A percentile compares a stretch with the other conserved stretches of the same genome.
These are phyloP conservation scores for Spilosoma lubricipeda DNA, from an alignment of 2,888 invertebrate genomes.

Conservation along the genomic window DNA sequence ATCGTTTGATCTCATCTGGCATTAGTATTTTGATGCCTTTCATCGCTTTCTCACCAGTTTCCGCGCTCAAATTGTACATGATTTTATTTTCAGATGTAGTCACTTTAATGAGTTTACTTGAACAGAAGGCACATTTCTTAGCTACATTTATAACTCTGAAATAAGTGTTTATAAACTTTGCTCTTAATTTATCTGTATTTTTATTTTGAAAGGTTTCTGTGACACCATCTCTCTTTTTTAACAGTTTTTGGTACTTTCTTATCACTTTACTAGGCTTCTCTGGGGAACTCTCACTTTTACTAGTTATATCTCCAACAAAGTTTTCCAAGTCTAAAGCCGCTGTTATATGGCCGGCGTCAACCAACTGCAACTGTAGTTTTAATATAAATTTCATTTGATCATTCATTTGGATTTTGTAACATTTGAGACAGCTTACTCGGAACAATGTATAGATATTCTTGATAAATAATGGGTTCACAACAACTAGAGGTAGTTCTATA, in stretches of 20 bases:
- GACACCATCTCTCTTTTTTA: slow-evolving; percentile 67
- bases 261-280: slow-evolving; percentile 78
- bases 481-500: slow-evolving; percentile 94
- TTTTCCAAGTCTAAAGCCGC: slow-evolving; percentile 90
- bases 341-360: slow-evolving; percentile 91
- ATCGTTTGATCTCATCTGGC: slow-evolving; percentile 89
- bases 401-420: slow-evolving; percentile 88
- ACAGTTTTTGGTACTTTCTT: slow-evolving; percentile 71
- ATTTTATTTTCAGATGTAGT: slow-evolving; percentile 87
- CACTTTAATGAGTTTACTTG: slow-evolving; percentile 81
- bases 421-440: slow-evolving; percentile 89
- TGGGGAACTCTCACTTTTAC: slow-evolving; percentile 73
- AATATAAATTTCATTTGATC: slow-evolving; percentile 85
- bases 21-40: slow-evolving; percentile 84
- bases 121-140: slow-evolving; percentile 86
- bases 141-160: slow-evolving; percentile 77
- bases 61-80: slow-evolving; percentile 76
- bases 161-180: slow-evolving; percentile 75
- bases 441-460: slow-evolving; percentile 90
- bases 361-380: slow-evolving; percentile 89
- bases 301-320: slow-evolving; percentile 68
- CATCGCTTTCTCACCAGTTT: slow-evolving; percentile 63
- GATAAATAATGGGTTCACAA: slow-evolving; percentile 96
- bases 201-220: slow-evolving; percentile 75
- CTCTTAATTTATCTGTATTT: slow-evolving; percentile 81